Base-by-base conservation (phyloP, 2,797 vertebrate genomes). In the Rhinichthys osculus region DNA sequence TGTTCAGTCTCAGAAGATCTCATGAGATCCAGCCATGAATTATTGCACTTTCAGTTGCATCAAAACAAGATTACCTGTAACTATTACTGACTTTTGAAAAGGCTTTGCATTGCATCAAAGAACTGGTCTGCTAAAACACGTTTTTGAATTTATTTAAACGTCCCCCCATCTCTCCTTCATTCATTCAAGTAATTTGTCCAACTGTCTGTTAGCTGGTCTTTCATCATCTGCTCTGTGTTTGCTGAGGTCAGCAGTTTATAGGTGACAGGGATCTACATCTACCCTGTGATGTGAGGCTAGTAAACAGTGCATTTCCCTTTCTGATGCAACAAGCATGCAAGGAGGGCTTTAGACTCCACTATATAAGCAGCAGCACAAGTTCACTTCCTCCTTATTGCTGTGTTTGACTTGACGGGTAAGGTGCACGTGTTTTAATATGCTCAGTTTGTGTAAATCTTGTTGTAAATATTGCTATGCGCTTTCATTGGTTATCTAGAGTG, bases 261-360 rank as follows among this genome's bases (percentile, higher is more conserved):
- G 59, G 33, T 7, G 74, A 66, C 47, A 72, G 33, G 27, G 79
- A 19, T 64, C 38, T 66, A 47, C 59, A 19, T 64, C 38, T 66
- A 47, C 59, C 64, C 44, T 71, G 84, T 82, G 73, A 86, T 73
- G 73, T 78, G 71, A 50, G 38, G 38, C 50, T 62, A 71, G 8
- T 88, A 30, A 83, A 74, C 52, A 64, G 84, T 89, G 72, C 2
- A 83, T 89, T 80, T 84, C 81, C 86, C 69, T 19, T 89, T 78
- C 91, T 91, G 90, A 91, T 90, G 90, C 88, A 91, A 91, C 87
- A 84, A 35, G 35, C 71, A 40, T 85, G 90, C 82, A 91, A 89
- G 66, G 50, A 73, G 19, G 27, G 17, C 72, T 44, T 64, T 76
- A 57, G 14, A 2, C 27, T 81, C 1, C 59, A 47, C 62, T 90